These are phyloP conservation scores for Eugnorisma glareosa DNA, from an alignment of 2,888 invertebrate species.

Conservation along the genomic window DNA sequence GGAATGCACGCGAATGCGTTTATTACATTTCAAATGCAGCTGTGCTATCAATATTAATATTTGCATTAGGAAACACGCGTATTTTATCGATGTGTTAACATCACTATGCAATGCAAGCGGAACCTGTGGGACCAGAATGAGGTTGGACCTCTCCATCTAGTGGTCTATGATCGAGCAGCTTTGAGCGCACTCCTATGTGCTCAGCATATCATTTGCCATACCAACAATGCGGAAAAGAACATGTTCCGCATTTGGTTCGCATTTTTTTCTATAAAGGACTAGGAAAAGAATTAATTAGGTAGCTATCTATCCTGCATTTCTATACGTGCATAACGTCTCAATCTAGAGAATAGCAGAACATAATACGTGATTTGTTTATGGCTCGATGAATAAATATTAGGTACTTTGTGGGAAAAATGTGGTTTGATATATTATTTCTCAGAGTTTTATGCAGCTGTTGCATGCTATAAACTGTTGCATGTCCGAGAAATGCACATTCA, in stretches of 20 bases:
- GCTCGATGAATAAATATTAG: constrained; percentile 38
- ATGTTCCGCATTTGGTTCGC: constrained; percentile 71
- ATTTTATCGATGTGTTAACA: constrained; percentile 62
- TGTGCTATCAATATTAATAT: constrained; percentile 46
- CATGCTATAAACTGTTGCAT: constrained; percentile 8
- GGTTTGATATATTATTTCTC: constrained; percentile 32
- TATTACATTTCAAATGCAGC: constrained; percentile 44
- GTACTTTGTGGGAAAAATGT: constrained; percentile 41
- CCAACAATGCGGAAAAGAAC: constrained; percentile 77
- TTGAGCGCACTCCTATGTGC: constrained; percentile 65
- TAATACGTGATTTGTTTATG: constrained; percentile 49
- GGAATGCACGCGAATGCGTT: constrained; percentile 47
- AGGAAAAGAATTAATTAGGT: constrained; percentile 67
- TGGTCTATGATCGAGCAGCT: constrained; percentile 59
- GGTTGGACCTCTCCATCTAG: constrained; percentile 50
- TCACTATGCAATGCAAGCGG: constrained; percentile 59
- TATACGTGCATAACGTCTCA: constrained; percentile 54
- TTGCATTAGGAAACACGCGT: constrained; percentile 37
- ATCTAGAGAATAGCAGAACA: constrained; percentile 35
- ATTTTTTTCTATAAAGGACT: constrained; percentile 69
- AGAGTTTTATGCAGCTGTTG: constrained; percentile 21
- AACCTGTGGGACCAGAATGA: constrained; percentile 66
- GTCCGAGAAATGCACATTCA: constrained; percentile 36
- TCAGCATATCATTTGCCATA: constrained; percentile 71
- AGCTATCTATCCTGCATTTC: constrained; percentile 50